Base-by-base conservation (phyloP, 92 coral and sea anemone species). In the Micromussa lordhowensis region DNA sequence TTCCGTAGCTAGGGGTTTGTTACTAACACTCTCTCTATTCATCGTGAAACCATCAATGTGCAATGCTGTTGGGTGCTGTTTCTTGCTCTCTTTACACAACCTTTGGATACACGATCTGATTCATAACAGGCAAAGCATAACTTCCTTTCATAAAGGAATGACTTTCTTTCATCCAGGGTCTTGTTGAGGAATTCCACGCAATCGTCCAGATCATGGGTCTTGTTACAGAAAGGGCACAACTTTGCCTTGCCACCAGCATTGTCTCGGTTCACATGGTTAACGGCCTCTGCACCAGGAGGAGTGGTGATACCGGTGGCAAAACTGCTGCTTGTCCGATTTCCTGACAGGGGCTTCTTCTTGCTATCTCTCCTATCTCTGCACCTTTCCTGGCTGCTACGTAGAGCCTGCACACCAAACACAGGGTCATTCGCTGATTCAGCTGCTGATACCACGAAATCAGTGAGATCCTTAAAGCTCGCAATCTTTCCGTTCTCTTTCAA, bases 51-150 rank as follows among this genome's bases (percentile, higher is more conserved):
- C 91, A 72, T 82, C 75, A 3, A 88, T 82, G 63, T 88, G 91
- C 15, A 82, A 4, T 71, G 91, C 61, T 15, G 87, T 70, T 34
- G 91, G 91, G 66, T 88, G 91, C 38, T 77, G 85, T 64, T 91
- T 91, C 70, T 75, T 69, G 31, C 94, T 75, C 86, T 93, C 36
- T 84, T 68, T 21, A 75, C 55, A 81, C 96, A 91, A n/a, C 92
- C 92, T 58, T 53, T 91, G 14, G 94, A 73, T 19, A 88, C 90
- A 70, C 91, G 96, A 76, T 85, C 54, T 22, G 68, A 51, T 26
- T 77, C 92, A 44, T 90, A 85, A 82, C 96, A 93, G 7, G 86
- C 94, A 82, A 85, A 93, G 74, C 96, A 91, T 75, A 88, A 36
- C 54, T 40, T 75, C 68, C 88, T 91, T 48, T 93, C 83, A 32